These are phyloP conservation scores for Mormyrus hasselquistii DNA, from an alignment of 2,797 vertebrate genomes.

Conservation along the genomic window DNA sequence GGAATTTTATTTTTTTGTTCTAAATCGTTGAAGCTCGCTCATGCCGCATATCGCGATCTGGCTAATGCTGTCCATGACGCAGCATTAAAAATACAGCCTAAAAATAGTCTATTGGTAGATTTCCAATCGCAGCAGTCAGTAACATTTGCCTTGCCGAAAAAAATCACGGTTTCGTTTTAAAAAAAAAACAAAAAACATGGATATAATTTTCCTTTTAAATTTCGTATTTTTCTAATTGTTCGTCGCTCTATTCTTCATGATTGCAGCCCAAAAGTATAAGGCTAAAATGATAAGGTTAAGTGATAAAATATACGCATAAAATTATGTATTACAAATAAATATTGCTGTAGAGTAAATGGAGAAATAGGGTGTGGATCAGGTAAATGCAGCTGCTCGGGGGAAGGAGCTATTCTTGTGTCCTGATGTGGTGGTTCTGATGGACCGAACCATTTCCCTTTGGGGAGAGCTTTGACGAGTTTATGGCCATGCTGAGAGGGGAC, in stretches of 20 bases:
- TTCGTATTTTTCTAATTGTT: background rate
- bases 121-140: background rate
- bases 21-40: background rate
- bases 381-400: background rate
- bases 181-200: background rate
- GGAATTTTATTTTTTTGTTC: background rate
- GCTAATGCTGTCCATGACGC: background rate
- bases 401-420: background rate
- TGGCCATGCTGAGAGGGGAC: background rate
- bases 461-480: background rate
- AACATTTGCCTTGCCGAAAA: background rate
- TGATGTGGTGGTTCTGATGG: background rate
- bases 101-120: background rate
- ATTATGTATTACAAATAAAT: background rate
- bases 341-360: background rate
- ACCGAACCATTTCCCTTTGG: background rate
- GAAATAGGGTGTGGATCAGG: background rate
- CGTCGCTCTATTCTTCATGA: background rate
- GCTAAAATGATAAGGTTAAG: background rate
- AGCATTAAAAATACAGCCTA: background rate
- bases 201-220: background rate
- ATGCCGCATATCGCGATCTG: background rate
- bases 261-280: background rate
- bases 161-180: background rate
- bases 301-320: background rate